Percentiles rank a stretch among this genome's conserved stretches.
These are phyloP conservation scores for Pseudochromis fuscus DNA, from an alignment of 2,797 vertebrate genomes.

Conservation along the genomic window DNA sequence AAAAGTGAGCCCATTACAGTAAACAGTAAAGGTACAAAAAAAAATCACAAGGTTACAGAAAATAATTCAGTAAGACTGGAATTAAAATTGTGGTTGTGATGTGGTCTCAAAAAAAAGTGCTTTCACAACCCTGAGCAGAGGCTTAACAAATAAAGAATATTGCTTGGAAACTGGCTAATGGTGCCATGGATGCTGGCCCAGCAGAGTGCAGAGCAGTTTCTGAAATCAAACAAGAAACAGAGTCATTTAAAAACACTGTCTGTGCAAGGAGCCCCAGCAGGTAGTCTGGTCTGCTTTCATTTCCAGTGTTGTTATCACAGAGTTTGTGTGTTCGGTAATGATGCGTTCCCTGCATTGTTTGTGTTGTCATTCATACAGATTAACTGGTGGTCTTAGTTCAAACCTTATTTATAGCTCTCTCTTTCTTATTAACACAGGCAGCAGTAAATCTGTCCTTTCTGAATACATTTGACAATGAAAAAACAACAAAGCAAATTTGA, in stretches of 20 bases:
- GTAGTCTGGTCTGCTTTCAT: neutral
- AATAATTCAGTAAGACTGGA: slow-evolving; percentile 5
- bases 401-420: neutral
- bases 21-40: neutral
- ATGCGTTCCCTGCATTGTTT: slow-evolving; percentile 19
- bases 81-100: slow-evolving; percentile 9
- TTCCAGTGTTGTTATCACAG: slow-evolving; percentile 5
- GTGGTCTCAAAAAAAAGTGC: neutral
- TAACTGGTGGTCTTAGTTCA: neutral
- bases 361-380: slow-evolving; percentile 3
- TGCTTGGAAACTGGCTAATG: slow-evolving; percentile 20
- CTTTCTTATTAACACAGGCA: neutral
- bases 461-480: neutral
- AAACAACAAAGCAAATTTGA: too few relatives aligned
- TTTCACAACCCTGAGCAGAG: slow-evolving; percentile 12
- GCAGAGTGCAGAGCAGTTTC: slow-evolving; percentile 20
- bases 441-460: neutral
- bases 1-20: neutral
- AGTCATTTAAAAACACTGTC: slow-evolving; percentile 35
- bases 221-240: slow-evolving; percentile 35
- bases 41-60: slow-evolving; percentile 14
- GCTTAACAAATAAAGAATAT: slow-evolving; percentile 22
- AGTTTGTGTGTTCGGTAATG: slow-evolving; percentile 22
- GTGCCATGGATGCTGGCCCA: slow-evolving; percentile 14
- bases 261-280: neutral